Conservation (phyloP, 2,888 invertebrate species). For the Andrena bucephala region DNA sequence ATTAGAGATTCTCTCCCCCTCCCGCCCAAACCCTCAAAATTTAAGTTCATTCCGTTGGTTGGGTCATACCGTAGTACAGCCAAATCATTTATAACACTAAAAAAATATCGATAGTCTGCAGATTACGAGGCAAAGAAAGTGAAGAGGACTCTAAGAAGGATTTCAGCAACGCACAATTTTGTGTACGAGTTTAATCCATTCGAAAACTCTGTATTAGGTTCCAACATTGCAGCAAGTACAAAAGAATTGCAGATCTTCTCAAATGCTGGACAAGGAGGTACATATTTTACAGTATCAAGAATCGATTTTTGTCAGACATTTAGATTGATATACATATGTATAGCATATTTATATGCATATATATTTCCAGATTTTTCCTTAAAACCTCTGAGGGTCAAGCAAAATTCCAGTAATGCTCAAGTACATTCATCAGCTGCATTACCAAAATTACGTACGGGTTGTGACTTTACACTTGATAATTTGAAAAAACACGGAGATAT, state of each 20-base stretch:
- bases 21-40: too few species aligned
- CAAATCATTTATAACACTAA: neutral
- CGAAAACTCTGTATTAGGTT: slow-evolving; percentile 26
- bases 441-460: slow-evolving; percentile 48
- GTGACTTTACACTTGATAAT: neutral
- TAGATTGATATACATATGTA: too few species aligned
- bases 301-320: neutral
- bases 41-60: too few species aligned
- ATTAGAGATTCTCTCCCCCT: too few species aligned
- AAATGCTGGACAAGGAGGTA: slow-evolving; percentile 34
- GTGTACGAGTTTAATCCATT: slow-evolving; percentile 73
- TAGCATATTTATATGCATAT: too few species aligned
- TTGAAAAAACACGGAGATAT: neutral
- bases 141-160: slow-evolving; percentile 47
- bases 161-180: slow-evolving; percentile 75
- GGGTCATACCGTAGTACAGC: too few species aligned
- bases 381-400: neutral
- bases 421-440: neutral
- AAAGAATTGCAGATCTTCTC: neutral
- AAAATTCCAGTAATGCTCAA: neutral
- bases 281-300: neutral
- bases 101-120: slow-evolving; percentile 38
- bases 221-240: neutral
- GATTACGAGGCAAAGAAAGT: slow-evolving; percentile 37
- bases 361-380: slow-evolving; percentile 16